Conservation (phyloP, 2,797 vertebrate species). For the Amniataba percoides region DNA sequence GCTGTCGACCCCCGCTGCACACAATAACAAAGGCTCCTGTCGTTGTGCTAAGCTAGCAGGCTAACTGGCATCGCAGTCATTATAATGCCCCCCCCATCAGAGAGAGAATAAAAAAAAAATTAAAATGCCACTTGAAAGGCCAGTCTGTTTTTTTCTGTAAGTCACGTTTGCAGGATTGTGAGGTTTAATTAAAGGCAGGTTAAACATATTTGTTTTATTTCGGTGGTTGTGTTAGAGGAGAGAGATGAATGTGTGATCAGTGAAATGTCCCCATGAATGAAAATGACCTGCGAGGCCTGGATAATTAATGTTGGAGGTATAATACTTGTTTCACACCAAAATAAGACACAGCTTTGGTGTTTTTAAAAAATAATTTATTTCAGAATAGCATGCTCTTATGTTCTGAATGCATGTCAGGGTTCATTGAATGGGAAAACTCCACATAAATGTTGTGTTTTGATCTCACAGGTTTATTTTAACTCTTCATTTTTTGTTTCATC, state of each 20-base stretch:
- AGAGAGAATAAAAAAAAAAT: too few species aligned
- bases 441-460: neutral
- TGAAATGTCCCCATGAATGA: conserved; percentile 57
- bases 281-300: conserved; percentile 56
- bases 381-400: neutral
- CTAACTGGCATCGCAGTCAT: conserved; percentile 55
- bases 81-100: neutral
- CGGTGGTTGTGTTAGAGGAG: neutral
- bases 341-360: neutral
- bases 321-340: neutral
- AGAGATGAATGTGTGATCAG: conserved; percentile 31
- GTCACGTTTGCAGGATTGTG: too few species aligned
- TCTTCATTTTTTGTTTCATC: neutral
- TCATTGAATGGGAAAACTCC: neutral
- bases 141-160: too few species aligned
- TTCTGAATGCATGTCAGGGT: too few species aligned
- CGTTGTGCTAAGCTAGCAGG: conserved; percentile 51
- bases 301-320: conserved; percentile 16
- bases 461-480: neutral
- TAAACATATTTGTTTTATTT: neutral
- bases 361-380: neutral
- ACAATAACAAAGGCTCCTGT: conserved; percentile 79
- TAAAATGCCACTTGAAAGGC: too few species aligned
- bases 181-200: too few species aligned
- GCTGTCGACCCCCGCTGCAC: conserved; percentile 52